These are phyloP conservation scores for Paragorgia papillata DNA, from an alignment of 92 coral and sea anemone genomes.

Conservation along the genomic window DNA sequence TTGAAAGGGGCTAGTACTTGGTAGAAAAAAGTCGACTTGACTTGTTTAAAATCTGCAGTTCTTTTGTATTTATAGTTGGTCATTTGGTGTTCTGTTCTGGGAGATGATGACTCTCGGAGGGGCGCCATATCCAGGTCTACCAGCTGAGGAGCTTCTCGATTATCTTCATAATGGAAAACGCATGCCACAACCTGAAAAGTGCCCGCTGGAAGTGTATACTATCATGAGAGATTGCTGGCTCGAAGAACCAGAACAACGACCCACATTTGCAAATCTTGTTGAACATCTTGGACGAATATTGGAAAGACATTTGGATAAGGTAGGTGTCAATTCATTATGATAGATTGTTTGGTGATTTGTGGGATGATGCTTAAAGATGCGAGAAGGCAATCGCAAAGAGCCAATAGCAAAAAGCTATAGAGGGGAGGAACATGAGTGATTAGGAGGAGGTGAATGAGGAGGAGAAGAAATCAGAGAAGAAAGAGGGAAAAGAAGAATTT, in stretches of 20 bases:
- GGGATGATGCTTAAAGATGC: no score
- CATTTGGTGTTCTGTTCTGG: constrained; percentile 78
- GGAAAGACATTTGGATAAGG: constrained; percentile 74
- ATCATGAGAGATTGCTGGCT: constrained; percentile 91
- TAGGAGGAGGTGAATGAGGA: no score
- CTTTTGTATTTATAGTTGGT: constrained; percentile 58
- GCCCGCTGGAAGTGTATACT: constrained; percentile 79
- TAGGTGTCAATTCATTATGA: not conserved
- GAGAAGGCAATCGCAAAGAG: no score
- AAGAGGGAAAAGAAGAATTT: no score
- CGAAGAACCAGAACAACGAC: constrained; percentile 58
- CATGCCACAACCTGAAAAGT: constrained; percentile 77
- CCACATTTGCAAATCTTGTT: constrained; percentile 61
- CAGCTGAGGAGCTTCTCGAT: constrained; percentile 72
- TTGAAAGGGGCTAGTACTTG: no score
- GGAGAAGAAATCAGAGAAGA: no score
- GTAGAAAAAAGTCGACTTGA: no score
- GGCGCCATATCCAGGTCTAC: constrained; percentile 74
- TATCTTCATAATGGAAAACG: constrained; percentile 76
- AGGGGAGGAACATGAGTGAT: no score
- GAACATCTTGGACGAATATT: constrained; percentile 71
- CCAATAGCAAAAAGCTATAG: no score
- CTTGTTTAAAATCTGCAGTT: no score
- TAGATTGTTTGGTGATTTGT: no score
- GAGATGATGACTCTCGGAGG: constrained; percentile 79